Conservation (phyloP, 1,140 invertebrate species). For the Microplitis mediator region DNA sequence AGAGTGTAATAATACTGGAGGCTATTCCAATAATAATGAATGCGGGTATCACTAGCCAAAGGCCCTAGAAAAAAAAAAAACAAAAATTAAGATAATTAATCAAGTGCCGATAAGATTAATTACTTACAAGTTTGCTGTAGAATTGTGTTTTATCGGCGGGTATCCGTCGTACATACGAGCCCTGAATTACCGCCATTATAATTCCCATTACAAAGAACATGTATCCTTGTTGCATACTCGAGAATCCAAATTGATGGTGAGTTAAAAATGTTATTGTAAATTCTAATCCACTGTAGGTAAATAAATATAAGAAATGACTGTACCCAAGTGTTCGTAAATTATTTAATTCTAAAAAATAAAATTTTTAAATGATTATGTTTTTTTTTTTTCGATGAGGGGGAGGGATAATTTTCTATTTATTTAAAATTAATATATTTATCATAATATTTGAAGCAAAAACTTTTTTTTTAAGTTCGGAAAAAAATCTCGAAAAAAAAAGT, state of each 20-base stretch:
- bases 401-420: no score
- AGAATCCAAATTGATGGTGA: slow-evolving; percentile 90
- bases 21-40: slow-evolving; percentile 86
- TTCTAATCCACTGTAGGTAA: slow-evolving; percentile 96
- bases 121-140: slow-evolving; percentile 70
- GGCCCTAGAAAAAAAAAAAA: slow-evolving; percentile 66
- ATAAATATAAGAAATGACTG: slow-evolving; percentile 94
- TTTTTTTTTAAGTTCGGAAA: no score
- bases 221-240: slow-evolving; percentile 95
- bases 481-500: no score
- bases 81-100: slow-evolving; percentile 68
- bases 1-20: slow-evolving; percentile 68
- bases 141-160: slow-evolving; percentile 75
- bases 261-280: slow-evolving; percentile 98
- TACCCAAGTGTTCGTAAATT: slow-evolving; percentile 77
- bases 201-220: slow-evolving; percentile 96
- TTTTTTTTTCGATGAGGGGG: no score
- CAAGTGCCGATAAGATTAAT: slow-evolving; percentile 21
- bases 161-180: slow-evolving; percentile 82
- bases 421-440: no score
- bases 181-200: slow-evolving; percentile 93
- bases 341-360: slow-evolving; percentile 64
- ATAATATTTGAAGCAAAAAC: no score
- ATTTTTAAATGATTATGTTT: no score
- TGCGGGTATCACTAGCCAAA: slow-evolving; percentile 86